Conservation (phyloP, 2,113 vertebrate genomes). For the Phainopepla nitens region DNA sequence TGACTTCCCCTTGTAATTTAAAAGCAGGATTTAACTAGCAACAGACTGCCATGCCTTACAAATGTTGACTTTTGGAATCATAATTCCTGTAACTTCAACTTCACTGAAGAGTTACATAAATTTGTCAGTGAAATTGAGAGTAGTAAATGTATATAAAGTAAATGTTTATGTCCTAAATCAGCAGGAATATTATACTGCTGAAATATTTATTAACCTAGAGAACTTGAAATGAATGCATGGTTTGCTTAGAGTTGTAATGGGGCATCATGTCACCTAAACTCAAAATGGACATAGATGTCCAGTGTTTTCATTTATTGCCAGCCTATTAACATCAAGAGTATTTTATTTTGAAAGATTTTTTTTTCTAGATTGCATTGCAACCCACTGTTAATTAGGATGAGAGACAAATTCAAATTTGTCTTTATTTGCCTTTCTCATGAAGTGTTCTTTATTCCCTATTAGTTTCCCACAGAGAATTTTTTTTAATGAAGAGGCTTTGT, state of each 20-base stretch:
- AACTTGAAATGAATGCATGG: background rate
- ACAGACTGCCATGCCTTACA: background rate
- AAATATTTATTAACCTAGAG: background rate
- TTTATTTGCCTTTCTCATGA: conserved; percentile 23
- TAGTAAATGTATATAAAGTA: background rate
- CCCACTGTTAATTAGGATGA: conserved; percentile 10
- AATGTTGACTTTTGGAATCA: background rate
- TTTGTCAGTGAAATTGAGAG: background rate
- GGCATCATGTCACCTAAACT: background rate
- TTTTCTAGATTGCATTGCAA: background rate
- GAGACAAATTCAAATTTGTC: conserved; percentile 36
- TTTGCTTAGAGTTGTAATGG: background rate
- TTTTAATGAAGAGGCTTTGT: conserved; percentile 45
- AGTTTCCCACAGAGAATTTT: conserved; percentile 52
- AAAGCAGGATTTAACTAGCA: background rate
- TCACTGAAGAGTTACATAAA: background rate
- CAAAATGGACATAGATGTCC: background rate
- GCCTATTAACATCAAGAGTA: background rate
- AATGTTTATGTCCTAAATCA: background rate
- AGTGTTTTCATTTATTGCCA: background rate
- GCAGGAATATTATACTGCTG: background rate
- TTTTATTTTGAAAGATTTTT: background rate
- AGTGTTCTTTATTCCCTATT: conserved; percentile 47
- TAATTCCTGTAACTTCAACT: background rate
- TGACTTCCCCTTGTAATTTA: background rate